Evolutionary conservation across 2,113 vertebrate genomes (phyloP), one percentile per base, ranked within the genome.

Genomic region (Aptenodytes forsteri): DNA sequence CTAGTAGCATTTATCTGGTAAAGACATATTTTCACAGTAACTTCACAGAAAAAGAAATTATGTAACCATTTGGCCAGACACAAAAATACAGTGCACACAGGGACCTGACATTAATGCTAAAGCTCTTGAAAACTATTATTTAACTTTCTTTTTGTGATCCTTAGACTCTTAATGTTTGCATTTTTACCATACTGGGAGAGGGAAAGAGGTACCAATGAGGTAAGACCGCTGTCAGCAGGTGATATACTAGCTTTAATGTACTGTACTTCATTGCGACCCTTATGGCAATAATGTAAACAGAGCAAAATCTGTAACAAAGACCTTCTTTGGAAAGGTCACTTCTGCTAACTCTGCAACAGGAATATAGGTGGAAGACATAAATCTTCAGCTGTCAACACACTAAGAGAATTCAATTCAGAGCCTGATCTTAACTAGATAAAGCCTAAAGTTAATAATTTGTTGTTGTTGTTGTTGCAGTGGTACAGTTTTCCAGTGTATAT

Each of bases 171-270:
- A 59, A 26, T 58, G 90, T 91, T 62, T 80, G 80, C 72, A 34
- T 89, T 65, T 96, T 97, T 91, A 91, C 92, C 75, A 86, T 80
- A 54, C 34, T 83, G 72, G 50, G 34, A 94, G 69, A 92, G 71
- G 72, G 82, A 95, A 91, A 87, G 54, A 83, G 64, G 56, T 87
- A 92, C 86, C 75, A 94, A 73, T 71, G 93, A 93, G 91, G 94
- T 97, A 96, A 96, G 93, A 93, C 69, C 84, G 96, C 82, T 94
- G 94, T 96, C 95, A 97, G 97, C 90, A 95, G 92, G 82, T 97
- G 97, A 98, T 98, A 79, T 96, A 97, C 97, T 94, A 96, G 95
- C 97, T 96, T 97, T 97, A 98, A 98, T 96, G 72, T 91, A 97
- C 94, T 97, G 87, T 97, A 98, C 93, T 98, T 97, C 87, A 75